phyloP scores from a whole-genome alignment of 2,797 vertebrate genomes.

The Periparus ater region DNA sequence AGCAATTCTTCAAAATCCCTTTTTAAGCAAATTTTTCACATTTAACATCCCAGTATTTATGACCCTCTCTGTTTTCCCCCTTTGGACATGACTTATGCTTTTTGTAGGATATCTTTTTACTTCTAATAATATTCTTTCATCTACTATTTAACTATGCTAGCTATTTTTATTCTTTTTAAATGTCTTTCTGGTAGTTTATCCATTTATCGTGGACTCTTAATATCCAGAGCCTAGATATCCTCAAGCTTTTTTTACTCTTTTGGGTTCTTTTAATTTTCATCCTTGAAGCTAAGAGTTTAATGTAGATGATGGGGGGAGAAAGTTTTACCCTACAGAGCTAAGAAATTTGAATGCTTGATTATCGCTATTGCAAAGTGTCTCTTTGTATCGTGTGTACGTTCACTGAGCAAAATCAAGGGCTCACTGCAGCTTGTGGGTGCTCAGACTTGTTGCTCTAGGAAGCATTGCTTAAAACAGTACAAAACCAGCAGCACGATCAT shows the following conservation, averaged over 20 bases:
- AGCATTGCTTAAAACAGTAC: neutral
- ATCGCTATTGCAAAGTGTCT: neutral
- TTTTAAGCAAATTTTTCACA: constrained; percentile 2
- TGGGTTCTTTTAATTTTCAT: neutral
- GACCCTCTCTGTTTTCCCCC: neutral
- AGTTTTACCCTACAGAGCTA: neutral
- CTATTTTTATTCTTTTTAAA: constrained; percentile 48
- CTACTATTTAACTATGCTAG: neutral
- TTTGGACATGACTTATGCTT: neutral
- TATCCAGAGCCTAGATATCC: neutral
- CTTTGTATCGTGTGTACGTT: neutral
- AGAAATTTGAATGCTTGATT: neutral
- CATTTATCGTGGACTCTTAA: constrained; percentile 21
- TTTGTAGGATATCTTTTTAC: constrained; percentile 2
- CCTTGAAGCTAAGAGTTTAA: neutral
- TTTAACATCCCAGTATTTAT: neutral
- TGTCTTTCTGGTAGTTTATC: neutral
- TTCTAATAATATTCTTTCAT: constrained; percentile 41
- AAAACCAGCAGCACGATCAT: neutral
- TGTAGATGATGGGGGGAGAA: neutral
- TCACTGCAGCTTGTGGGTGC: neutral
- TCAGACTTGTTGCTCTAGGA: neutral
- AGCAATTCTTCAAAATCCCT: neutral
- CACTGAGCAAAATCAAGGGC: neutral
- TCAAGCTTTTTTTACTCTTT: neutral